Percentiles rank a stretch among this genome's conserved stretches.
phyloP scores from a whole-genome alignment of 1,140 invertebrate species.

The Nylanderia fulva region DNA sequence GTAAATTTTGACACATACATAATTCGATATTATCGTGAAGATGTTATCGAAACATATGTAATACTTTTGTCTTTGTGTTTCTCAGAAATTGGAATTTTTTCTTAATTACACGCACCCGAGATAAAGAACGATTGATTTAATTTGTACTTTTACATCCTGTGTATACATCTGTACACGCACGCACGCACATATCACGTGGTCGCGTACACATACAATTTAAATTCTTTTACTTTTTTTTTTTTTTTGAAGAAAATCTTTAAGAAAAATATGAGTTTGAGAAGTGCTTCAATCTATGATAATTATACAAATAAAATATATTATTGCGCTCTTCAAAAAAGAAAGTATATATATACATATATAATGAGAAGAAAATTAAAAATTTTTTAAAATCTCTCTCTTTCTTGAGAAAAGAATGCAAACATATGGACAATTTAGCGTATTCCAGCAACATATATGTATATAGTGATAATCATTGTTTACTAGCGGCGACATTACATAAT shows the following conservation, averaged over 20 bases:
- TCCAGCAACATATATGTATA: slow-evolving; percentile 15
- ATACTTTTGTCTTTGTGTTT: not conserved
- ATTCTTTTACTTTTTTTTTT: too few species aligned
- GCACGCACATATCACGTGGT: too few species aligned
- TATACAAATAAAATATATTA: not conserved
- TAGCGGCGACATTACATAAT: slow-evolving; percentile 71
- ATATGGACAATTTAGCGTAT: slow-evolving; percentile 20
- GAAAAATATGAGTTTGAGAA: not conserved
- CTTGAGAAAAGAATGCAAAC: not conserved
- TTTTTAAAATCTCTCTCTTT: not conserved
- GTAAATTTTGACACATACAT: not conserved
- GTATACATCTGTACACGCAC: too few species aligned
- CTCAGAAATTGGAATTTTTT: not conserved
- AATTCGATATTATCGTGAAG: not conserved
- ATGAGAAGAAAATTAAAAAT: not conserved
- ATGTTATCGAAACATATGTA: not conserved
- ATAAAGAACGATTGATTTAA: not conserved
- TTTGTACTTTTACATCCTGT: too few species aligned
- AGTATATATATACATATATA: too few species aligned
- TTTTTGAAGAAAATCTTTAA: too few species aligned
- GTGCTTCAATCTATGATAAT: not conserved
- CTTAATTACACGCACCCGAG: not conserved
- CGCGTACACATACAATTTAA: too few species aligned
- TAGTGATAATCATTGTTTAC: slow-evolving; percentile 61
- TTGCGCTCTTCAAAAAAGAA: not conserved